Conservation (phyloP, 2,113 vertebrate genomes). For the Phalacrocorax pelagicus region DNA sequence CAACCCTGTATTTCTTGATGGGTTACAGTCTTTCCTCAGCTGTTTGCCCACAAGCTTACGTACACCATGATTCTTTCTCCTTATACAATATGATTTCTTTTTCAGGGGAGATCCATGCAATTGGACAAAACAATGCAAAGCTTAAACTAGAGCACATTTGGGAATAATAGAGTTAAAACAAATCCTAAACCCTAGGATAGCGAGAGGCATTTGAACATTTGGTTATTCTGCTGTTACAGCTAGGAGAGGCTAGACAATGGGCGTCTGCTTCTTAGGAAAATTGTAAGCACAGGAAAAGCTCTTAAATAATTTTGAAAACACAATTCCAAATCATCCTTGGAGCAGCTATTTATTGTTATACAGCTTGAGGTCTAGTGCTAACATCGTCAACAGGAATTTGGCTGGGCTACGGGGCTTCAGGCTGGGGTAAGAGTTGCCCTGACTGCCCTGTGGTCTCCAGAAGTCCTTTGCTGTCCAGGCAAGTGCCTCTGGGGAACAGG, state of each 20-base stretch:
- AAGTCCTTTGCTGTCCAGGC: neutral
- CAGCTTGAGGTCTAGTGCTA: neutral
- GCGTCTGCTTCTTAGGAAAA: neutral
- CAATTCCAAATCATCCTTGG: neutral
- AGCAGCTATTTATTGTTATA: neutral
- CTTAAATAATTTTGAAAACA: neutral
- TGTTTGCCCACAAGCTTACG: neutral
- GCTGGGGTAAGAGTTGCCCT: neutral
- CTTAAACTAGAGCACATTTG: neutral
- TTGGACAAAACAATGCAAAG: neutral
- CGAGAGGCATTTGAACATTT: neutral
- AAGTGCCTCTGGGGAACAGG: neutral
- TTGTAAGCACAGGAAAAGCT: neutral
- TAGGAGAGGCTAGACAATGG: neutral
- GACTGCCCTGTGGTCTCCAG: neutral
- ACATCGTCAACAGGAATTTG: neutral
- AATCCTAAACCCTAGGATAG: neutral
- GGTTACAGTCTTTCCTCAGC: neutral
- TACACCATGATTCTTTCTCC: neutral
- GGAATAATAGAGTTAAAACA: neutral
- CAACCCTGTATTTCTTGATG: neutral
- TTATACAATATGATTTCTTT: neutral
- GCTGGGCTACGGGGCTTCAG: neutral
- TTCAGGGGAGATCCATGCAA: neutral
- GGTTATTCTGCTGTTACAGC: neutral